These are phyloP conservation scores for Parnassius apollo DNA, from an alignment of 2,888 invertebrate species.

Conservation along the genomic window DNA sequence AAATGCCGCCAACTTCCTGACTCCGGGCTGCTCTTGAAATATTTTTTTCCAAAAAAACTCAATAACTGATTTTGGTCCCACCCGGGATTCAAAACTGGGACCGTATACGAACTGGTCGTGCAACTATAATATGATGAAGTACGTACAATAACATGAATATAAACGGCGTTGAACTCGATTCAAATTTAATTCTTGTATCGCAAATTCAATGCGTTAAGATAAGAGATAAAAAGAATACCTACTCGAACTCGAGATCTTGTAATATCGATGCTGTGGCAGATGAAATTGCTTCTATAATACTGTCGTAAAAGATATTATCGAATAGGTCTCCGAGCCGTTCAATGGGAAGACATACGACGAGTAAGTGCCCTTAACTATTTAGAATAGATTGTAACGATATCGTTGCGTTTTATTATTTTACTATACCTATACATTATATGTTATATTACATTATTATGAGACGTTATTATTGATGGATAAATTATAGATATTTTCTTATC, in stretches of 20 bases:
- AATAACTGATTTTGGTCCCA: too few relatives aligned
- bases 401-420: conserved; percentile 5
- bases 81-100: too few relatives aligned
- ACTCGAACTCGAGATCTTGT: conserved; percentile 43
- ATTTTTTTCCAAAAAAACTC: too few relatives aligned
- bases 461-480: too few relatives aligned
- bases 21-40: too few relatives aligned
- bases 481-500: too few relatives aligned
- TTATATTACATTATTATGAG: background rate
- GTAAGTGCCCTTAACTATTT: conserved; percentile 46
- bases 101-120: too few relatives aligned
- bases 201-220: conserved; percentile 35
- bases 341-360: conserved; percentile 81
- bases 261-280: conserved; percentile 48
- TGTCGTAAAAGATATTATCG: conserved; percentile 74
- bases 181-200: conserved; percentile 21
- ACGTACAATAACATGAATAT: too few relatives aligned
- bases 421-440: conserved; percentile 3
- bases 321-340: conserved; percentile 73
- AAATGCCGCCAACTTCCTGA: too few relatives aligned
- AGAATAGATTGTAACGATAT: conserved; percentile 13
- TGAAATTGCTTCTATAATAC: conserved; percentile 83
- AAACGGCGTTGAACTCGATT: too few relatives aligned
- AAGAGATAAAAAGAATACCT: conserved; percentile 32
- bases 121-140: too few relatives aligned